These are phyloP conservation scores for Azorinus chamasolen DNA, from an alignment of 2,888 invertebrate genomes.

Conservation along the genomic window DNA sequence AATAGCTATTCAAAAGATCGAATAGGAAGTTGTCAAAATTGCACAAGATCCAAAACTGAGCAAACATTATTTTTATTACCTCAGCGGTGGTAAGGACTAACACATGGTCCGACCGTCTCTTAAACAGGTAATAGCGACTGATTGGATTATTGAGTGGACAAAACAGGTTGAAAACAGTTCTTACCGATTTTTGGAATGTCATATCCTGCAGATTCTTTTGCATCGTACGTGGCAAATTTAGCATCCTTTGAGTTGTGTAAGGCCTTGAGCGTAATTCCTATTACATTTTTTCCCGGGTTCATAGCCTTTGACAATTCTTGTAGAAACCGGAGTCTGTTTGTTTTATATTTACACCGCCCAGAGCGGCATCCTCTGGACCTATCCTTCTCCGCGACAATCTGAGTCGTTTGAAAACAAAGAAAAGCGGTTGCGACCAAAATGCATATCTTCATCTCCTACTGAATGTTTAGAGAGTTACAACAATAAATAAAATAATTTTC, in stretches of 20 bases:
- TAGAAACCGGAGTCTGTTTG: slow-evolving; percentile 42
- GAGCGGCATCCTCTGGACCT: slow-evolving; percentile 44
- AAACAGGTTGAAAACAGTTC: slow-evolving; percentile 9
- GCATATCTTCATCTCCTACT: slow-evolving; percentile 60
- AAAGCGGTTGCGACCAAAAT: slow-evolving; percentile 51
- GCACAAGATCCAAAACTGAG: too few species aligned
- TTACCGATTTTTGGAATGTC: slow-evolving; percentile 64
- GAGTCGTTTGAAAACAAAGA: slow-evolving; percentile 51
- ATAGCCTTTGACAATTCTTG: slow-evolving; percentile 50
- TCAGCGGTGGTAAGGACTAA: too few species aligned
- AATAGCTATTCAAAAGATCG: too few species aligned
- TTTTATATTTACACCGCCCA: slow-evolving; percentile 51
- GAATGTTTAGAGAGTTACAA: background rate
- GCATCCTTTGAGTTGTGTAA: slow-evolving; percentile 53
- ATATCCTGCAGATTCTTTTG: slow-evolving; percentile 43
- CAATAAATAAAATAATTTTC: too few species aligned
- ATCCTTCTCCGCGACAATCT: slow-evolving; percentile 28
- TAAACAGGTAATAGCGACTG: too few species aligned
- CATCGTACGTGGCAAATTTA: slow-evolving; percentile 37
- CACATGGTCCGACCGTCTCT: too few species aligned
- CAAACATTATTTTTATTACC: too few species aligned
- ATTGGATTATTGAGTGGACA: too few species aligned
- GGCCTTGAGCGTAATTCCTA: slow-evolving; percentile 53
- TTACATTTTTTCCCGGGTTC: slow-evolving; percentile 39
- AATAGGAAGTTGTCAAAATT: too few species aligned